Evolutionary conservation across 1,140 invertebrate species (phyloP).

Genomic region (Lepidurus packardi): DNA sequence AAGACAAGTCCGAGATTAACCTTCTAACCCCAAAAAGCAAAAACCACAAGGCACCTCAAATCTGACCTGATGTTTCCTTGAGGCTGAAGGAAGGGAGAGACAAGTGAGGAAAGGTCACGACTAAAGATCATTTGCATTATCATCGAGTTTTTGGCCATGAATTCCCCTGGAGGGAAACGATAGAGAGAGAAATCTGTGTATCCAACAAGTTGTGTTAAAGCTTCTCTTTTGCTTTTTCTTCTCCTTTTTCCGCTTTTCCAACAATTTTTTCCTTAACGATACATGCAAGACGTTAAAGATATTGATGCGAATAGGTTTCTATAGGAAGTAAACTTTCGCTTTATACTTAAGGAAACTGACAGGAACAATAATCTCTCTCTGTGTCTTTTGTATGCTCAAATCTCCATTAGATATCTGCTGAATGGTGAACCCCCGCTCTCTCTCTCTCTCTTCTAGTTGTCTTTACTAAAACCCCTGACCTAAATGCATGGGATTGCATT

Average conservation of each 20-base stretch:
- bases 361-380: background rate
- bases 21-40: background rate
- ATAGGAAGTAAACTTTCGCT: conserved; percentile 4
- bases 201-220: background rate
- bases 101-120: background rate
- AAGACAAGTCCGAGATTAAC: conserved; percentile 4
- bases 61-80: background rate
- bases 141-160: background rate
- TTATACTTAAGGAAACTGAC: background rate
- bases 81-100: background rate
- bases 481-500: conserved; percentile 19
- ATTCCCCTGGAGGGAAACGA: background rate
- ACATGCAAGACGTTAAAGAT: background rate
- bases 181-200: background rate
- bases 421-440: background rate
- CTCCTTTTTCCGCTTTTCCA: background rate
- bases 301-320: background rate
- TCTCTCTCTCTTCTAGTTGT: background rate
- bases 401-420: background rate
- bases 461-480: conserved; percentile 2
- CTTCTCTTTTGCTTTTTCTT: background rate
- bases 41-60: background rate
- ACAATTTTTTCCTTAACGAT: background rate
- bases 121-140: conserved; percentile 3
- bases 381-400: background rate